Conservation (phyloP, 2,797 vertebrate species). For the Diglossa cyanea region DNA sequence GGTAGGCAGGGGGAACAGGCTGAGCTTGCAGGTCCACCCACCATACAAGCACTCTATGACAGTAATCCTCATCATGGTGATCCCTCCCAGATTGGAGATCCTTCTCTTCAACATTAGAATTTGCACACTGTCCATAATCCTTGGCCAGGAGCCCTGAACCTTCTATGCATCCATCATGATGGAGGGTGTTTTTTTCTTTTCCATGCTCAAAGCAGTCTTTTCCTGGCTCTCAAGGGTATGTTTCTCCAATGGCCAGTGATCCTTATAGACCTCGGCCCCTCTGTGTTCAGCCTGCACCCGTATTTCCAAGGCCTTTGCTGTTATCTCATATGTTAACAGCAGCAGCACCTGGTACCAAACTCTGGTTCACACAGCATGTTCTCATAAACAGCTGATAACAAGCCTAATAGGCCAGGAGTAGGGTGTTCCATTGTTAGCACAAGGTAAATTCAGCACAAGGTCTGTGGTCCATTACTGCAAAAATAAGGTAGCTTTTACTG, state of each 20-base stretch:
- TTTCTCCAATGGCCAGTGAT: not conserved
- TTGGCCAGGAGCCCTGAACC: not conserved
- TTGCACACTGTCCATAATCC: fast-evolving
- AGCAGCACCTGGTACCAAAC: not conserved
- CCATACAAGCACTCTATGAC: fast-evolving
- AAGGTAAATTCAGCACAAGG: not conserved
- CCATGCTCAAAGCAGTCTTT: not conserved
- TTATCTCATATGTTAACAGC: not conserved
- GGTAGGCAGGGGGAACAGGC: not conserved
- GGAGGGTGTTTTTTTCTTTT: not conserved
- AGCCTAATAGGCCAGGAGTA: not conserved
- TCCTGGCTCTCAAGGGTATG: not conserved
- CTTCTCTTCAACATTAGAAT: not conserved
- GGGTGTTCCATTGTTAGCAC: not conserved
- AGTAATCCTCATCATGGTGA: not conserved
- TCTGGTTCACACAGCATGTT: not conserved
- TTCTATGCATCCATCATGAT: fast-evolving
- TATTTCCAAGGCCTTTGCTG: not conserved
- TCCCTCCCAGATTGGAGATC: not conserved
- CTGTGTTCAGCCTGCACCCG: fast-evolving
- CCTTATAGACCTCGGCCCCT: not conserved
- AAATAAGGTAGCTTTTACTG: not conserved
- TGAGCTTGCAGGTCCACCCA: not conserved
- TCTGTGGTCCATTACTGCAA: not conserved
- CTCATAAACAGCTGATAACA: not conserved